These are phyloP conservation scores for Dromaius novaehollandiae DNA, from an alignment of 2,113 vertebrate species.

Conservation along the genomic window DNA sequence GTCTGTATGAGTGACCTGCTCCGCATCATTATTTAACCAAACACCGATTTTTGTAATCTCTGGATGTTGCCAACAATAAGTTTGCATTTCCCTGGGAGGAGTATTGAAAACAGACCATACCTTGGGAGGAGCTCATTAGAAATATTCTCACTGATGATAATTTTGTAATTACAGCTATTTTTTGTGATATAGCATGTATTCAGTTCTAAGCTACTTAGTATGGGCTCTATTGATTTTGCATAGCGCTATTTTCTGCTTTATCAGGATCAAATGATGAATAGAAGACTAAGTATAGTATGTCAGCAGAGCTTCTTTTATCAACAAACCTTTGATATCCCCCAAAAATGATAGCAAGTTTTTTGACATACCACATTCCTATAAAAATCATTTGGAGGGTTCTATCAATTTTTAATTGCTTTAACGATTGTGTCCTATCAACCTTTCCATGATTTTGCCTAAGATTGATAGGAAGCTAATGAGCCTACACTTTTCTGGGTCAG, in stretches of 20 bases:
- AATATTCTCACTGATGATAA: not conserved
- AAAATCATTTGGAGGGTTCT: not conserved
- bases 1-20: not conserved
- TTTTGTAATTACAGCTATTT: slow-evolving; percentile 31
- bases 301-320: not conserved
- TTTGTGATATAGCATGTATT: not conserved
- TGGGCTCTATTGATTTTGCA: not conserved
- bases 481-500: not conserved
- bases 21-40: not conserved
- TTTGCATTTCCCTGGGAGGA: not conserved
- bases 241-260: slow-evolving; percentile 11
- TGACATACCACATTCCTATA: not conserved
- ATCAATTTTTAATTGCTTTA: not conserved
- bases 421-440: not conserved
- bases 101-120: not conserved
- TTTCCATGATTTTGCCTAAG: not conserved
- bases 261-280: slow-evolving; percentile 3
- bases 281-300: not conserved
- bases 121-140: not conserved
- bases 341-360: not conserved
- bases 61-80: not conserved
- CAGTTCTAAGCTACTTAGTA: slow-evolving; percentile 31
- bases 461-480: not conserved
- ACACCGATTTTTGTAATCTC: not conserved
- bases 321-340: not conserved